A percentile compares a stretch with the other conserved stretches of the same genome.
Conservation (phyloP, 2,888 invertebrate species). For the Epinotia nisella region DNA sequence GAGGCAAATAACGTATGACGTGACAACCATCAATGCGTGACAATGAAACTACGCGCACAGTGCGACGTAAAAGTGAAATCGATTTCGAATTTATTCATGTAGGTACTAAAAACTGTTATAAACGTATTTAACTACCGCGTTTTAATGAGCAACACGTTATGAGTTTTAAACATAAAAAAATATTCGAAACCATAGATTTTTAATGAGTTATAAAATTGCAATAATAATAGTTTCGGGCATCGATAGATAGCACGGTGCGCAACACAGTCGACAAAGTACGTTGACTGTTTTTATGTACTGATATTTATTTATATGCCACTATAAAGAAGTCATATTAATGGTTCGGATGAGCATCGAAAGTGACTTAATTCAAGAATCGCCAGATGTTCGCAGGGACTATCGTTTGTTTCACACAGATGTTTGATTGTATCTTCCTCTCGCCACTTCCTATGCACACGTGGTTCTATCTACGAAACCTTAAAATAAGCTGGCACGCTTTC, state of each 20-base stretch:
- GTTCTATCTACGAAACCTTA: conserved; percentile 57
- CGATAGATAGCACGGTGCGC: background rate
- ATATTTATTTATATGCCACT: too few species aligned
- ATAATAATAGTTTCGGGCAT: background rate
- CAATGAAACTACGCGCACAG: conserved; percentile 58
- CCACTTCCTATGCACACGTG: conserved; percentile 34
- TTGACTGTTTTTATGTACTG: too few species aligned
- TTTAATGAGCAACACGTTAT: conserved; percentile 6
- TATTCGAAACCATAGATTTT: background rate
- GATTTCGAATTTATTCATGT: conserved; percentile 14
- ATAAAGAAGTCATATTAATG: background rate
- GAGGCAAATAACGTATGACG: background rate
- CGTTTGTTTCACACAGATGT: conserved; percentile 16
- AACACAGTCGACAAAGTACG: background rate
- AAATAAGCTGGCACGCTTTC: conserved; percentile 84
- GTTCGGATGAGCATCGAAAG: background rate
- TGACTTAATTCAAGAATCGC: background rate
- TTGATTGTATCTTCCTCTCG: conserved; percentile 19
- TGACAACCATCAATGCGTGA: conserved; percentile 58
- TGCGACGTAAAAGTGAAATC: conserved; percentile 69
- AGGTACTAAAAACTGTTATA: conserved; percentile 2
- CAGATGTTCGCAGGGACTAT: conserved; percentile 1
- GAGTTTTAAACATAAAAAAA: conserved; percentile 12
- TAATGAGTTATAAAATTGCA: background rate
- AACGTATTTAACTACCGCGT: conserved; percentile 5